Base-by-base conservation (phyloP, 2,888 invertebrate species). In the Drosophila mettleri region DNA sequence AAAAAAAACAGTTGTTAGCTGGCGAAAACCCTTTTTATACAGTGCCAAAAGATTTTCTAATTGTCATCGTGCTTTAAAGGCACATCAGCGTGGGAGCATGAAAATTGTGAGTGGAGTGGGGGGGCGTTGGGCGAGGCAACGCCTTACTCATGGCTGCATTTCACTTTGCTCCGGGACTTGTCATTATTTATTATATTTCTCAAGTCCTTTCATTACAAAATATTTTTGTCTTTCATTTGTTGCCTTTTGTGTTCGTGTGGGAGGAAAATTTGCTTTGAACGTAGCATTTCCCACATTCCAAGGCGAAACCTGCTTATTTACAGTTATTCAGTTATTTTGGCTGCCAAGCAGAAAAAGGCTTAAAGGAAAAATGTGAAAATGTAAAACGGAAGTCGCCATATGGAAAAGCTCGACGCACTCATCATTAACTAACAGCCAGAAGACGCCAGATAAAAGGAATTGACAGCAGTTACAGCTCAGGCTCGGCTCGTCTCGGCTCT, bases 151-250 rank as follows among this genome's bases (percentile, higher is more conserved):
- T 64, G 76, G 68, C 24, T 69, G 67, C 61, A 66, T 65, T 64
- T 74, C 67, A 74, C 70, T 61, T 65, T 65, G 62, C 70, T 77
- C 46, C 64, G 77, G 62, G 69, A 71, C 76, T 80, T 80, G 84
- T 78, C 84, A 85, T 85, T 85, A 85, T 85, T 85, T 85, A 85
- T 85, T 85, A 86, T 80, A 86, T 83, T 83, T 73, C 75, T 78
- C 81, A 69, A 84, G 84, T 86, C 86, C 84, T 86, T 86, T 85
- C 80, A 85, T 85, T 85, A 84, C 75, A 79, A 81, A 80, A 83
- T 83, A 83, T 86, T 83, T 83, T 69, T 69, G 74, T 75, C 82
- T 78, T 67, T 83, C 80, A 85, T 83, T 83, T 85, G 83, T 82
- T 80, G 78, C 65, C 77, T 68, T 77, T 72, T 76, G 57, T 64